phyloP scores from a whole-genome alignment of 2,888 invertebrate genomes.

The Galerucella pusilla region DNA sequence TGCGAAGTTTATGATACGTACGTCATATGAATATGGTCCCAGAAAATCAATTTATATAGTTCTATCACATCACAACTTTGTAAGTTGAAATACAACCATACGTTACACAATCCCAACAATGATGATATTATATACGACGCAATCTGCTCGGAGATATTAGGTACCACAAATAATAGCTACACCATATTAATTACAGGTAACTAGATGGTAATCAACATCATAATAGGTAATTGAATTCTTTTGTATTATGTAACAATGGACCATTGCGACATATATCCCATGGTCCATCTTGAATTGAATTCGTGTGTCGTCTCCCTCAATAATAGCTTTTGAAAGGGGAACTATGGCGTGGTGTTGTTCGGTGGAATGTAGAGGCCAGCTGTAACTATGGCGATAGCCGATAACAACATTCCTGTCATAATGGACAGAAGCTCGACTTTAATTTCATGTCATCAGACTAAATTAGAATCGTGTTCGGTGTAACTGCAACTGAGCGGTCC shows the following conservation, averaged over 20 bases:
- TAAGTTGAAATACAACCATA: background rate
- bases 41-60: background rate
- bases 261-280: conserved; percentile 42
- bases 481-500: conserved; percentile 52
- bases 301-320: conserved; percentile 46
- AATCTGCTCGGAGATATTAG: background rate
- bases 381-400: conserved; percentile 61
- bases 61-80: background rate
- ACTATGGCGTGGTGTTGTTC: conserved; percentile 46
- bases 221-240: conserved; percentile 35
- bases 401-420: conserved; percentile 61
- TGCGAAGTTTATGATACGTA: too few species aligned
- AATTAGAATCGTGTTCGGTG: conserved; percentile 58
- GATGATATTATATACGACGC: background rate
- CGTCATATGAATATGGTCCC: too few species aligned
- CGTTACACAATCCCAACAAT: background rate
- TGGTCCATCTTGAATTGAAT: conserved; percentile 49
- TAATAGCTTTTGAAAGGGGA: conserved; percentile 55
- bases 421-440: conserved; percentile 62
- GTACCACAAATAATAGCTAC: conserved; percentile 20
- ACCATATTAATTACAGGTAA: conserved; percentile 28
- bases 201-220: conserved; percentile 24
- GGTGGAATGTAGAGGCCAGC: conserved; percentile 54
- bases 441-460: conserved; percentile 63
- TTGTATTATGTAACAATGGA: conserved; percentile 38